Percentiles rank a stretch among this genome's conserved stretches.
These are phyloP conservation scores for Echinometra lucunter DNA, from an alignment of 53 echinoderm and acorn worm species.

Conservation along the genomic window DNA sequence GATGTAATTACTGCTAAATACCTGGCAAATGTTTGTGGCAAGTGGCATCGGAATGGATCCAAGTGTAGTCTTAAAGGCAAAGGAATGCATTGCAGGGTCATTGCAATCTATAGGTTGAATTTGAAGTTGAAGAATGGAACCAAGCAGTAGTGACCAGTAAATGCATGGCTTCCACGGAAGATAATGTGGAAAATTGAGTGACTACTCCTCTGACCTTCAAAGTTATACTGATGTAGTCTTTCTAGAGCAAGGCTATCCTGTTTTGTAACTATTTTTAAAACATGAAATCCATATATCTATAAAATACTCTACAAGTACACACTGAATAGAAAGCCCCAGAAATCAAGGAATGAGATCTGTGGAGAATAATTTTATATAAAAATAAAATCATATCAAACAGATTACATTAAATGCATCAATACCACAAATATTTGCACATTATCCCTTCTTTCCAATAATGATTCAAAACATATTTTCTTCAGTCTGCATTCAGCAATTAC, in stretches of 20 bases:
- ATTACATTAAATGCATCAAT: too few relatives aligned
- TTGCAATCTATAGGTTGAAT: background rate
- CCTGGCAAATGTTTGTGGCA: slow-evolving; percentile 35
- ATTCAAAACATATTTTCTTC: too few relatives aligned
- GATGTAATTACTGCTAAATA: slow-evolving; percentile 30
- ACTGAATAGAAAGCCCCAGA: too few relatives aligned
- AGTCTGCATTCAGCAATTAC: too few relatives aligned
- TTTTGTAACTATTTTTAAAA: background rate
- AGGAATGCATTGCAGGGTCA: background rate
- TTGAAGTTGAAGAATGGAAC: background rate
- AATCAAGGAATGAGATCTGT: too few relatives aligned
- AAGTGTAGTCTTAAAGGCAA: background rate
- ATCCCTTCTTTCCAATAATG: too few relatives aligned
- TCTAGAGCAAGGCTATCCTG: background rate
- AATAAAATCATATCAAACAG: too few relatives aligned
- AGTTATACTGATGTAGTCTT: background rate
- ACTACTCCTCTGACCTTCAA: background rate
- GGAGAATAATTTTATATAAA: too few relatives aligned
- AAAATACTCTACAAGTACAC: background rate
- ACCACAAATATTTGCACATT: too few relatives aligned
- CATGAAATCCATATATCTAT: background rate
- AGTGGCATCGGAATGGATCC: slow-evolving; percentile 4
- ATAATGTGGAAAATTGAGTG: background rate
- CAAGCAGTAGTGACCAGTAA: background rate
- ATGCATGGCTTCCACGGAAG: background rate